Evolutionary conservation across 2,113 vertebrate species (phyloP), one percentile per base, ranked within the genome.

Genomic region (Eudyptes chrysolophus): DNA sequence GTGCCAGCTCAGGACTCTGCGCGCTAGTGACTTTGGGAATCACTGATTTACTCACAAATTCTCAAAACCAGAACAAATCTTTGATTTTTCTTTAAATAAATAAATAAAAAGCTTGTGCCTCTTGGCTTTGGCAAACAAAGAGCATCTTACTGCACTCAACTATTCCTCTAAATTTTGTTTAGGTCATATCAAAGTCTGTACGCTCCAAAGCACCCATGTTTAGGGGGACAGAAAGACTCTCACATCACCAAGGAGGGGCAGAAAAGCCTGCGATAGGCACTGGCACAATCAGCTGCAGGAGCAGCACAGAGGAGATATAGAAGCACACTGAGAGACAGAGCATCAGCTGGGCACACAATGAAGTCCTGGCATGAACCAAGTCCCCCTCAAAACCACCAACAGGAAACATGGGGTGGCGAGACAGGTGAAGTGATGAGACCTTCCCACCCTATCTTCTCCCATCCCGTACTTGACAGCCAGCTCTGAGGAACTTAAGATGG

Each of bases 321-420:
- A 69, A 40, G 46, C 69, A 82, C 20, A 48, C 42, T 40, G 13
- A 44, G 65, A 90, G 54, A 26, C 54, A 36, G 9, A 68, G 44
- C 64, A 60, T 10, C 54, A 65, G 11, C 51, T 36, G 19, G 38
- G 36, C 65, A 72, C 29, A 24, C 38, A 38, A 1, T 1, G 3
- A 52, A 61, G 11, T 36, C 46, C 66, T 75, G 36, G 32, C 51
- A 11, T 3, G 7, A 92, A 49, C 21, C 20, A 85, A 62, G 7
- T 4, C 8, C 7, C 5, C 51, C 65, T 75, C 5, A 1, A 61
- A 89, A 26, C 13, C 40, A 64, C 49, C 5, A 1, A 7, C 3
- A 3, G 13, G 17, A 69, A 80, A 42, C 8, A 1, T 0, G 0
- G n/a, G 9, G 16, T 34, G 18, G 16, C 17, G 10, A 81, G 15